A percentile compares a stretch with the other conserved stretches of the same genome.
Conservation (phyloP, 2,888 invertebrate genomes). For the Timandra comae region DNA sequence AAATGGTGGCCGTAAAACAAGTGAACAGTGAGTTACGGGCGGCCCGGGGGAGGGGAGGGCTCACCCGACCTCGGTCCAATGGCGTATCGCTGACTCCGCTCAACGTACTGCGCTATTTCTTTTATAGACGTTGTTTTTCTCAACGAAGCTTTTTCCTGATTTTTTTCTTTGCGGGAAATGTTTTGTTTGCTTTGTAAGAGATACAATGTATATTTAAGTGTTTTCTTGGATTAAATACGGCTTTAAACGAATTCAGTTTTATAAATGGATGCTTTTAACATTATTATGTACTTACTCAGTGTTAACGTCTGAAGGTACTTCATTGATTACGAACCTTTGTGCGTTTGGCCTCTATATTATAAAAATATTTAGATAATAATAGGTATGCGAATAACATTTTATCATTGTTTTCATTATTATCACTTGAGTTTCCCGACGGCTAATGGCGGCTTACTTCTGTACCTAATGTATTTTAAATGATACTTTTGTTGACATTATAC, state of each 20-base stretch:
- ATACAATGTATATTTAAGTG: slow-evolving; percentile 66
- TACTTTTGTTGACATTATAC: too few relatives aligned
- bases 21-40: slow-evolving; percentile 76
- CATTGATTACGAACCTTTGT: too few relatives aligned
- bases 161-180: slow-evolving; percentile 63
- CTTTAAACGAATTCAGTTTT: slow-evolving; percentile 18
- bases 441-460: too few relatives aligned
- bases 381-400: too few relatives aligned
- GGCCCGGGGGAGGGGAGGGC: slow-evolving; percentile 42
- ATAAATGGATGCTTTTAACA: slow-evolving; percentile 13
- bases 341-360: too few relatives aligned
- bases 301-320: too few relatives aligned
- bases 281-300: too few relatives aligned
- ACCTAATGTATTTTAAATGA: too few relatives aligned
- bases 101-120: slow-evolving; percentile 69
- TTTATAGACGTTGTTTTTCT: slow-evolving; percentile 74
- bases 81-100: slow-evolving; percentile 57
- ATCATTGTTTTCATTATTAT: not conserved
- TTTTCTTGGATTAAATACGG: slow-evolving; percentile 37
- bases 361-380: too few relatives aligned
- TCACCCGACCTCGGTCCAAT: slow-evolving; percentile 49
- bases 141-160: slow-evolving; percentile 68
- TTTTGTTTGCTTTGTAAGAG: slow-evolving; percentile 73
- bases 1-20: slow-evolving; percentile 77
- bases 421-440: not conserved